Base-by-base conservation (phyloP, 92 coral and sea anemone species). In the Epizoanthus stellaris region DNA sequence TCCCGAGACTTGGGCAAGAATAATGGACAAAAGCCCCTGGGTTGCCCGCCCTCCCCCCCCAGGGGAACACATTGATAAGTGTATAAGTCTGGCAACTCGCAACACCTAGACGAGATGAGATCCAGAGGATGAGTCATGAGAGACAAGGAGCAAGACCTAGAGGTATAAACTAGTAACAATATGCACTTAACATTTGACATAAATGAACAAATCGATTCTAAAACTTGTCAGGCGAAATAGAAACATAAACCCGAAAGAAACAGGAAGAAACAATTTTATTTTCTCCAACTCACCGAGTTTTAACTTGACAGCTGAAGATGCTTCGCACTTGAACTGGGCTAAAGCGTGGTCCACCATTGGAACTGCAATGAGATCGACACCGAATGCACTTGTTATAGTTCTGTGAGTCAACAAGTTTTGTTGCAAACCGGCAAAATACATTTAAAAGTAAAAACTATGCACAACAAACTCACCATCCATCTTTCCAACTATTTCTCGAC, bases 251-350 rank as follows among this genome's bases (percentile, higher is more conserved):
- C 8, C 34, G 7, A 47, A 47, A 43, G 20, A 17, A 47, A 45
- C 5, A 4, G 2, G 34, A 30, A 30, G 34, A 42, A 72, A 10
- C n/a, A 10, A 47, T 39, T 10, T 14, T 4, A 42, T 58, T 13
- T n/a, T 61, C 23, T 1, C 15, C 73, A 3, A 82, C 94, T 84
- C 76, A 97, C 99, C 99, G 5, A 97, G 88, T 86, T 94, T 97
- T 80, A 97, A 80, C 87, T 86, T 83, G 10, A 97, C 87, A 59
- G 98, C 93, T 20, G 85, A 85, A 61, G 90, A 93, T 67, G 97
- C 92, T 59, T 87, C 90, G 84, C 97, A 91, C 81, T 94, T 97
- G 86, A 89, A 97, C 3, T 87, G 89, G 12, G 95, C 90, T 5
- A 97, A 80, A 43, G 85, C 80, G 66, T 93, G 90, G 39, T 97